These are phyloP conservation scores for Andrena minutula DNA, from an alignment of 2,888 invertebrate species.

Conservation along the genomic window DNA sequence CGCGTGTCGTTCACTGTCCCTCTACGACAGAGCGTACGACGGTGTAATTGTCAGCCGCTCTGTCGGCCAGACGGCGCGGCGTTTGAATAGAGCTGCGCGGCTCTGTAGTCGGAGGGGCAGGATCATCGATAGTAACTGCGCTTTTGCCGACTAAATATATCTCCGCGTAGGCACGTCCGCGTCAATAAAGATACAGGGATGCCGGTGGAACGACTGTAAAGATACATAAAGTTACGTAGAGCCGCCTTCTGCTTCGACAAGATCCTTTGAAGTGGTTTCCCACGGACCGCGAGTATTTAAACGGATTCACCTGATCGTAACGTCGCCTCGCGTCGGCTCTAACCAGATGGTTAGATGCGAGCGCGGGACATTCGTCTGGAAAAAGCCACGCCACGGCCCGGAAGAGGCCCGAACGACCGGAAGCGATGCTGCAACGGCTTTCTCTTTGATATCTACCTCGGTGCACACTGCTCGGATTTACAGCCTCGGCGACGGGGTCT, in stretches of 20 bases:
- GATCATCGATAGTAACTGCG: constrained; percentile 5
- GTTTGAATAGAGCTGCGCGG: not conserved
- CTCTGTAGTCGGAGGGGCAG: not conserved
- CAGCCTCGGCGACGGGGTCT: not conserved
- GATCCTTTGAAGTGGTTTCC: constrained; percentile 74
- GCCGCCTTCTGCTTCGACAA: constrained; percentile 52
- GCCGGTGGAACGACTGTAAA: constrained; percentile 1
- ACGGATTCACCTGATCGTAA: constrained; percentile 78
- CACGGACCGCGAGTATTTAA: constrained; percentile 61
- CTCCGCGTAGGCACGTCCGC: not conserved
- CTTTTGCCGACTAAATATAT: constrained; percentile 37
- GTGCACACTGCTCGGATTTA: not conserved
- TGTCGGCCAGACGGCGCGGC: not conserved
- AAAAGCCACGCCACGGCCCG: constrained; percentile 43
- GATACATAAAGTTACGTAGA: constrained; percentile 35
- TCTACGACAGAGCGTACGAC: not conserved
- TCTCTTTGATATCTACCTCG: constrained; percentile 56
- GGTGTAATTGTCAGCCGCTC: not conserved
- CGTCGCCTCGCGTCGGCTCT: constrained; percentile 62
- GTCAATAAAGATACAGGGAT: constrained; percentile 2
- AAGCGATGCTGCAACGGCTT: constrained; percentile 67
- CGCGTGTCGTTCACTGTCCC: not conserved
- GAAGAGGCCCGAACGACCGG: constrained; percentile 75
- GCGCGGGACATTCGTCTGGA: constrained; percentile 33
- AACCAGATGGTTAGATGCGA: constrained; percentile 64